A percentile compares a stretch with the other conserved stretches of the same genome.
phyloP scores from a whole-genome alignment of 1,140 invertebrate species.

The Propsilocerus akamusi region DNA sequence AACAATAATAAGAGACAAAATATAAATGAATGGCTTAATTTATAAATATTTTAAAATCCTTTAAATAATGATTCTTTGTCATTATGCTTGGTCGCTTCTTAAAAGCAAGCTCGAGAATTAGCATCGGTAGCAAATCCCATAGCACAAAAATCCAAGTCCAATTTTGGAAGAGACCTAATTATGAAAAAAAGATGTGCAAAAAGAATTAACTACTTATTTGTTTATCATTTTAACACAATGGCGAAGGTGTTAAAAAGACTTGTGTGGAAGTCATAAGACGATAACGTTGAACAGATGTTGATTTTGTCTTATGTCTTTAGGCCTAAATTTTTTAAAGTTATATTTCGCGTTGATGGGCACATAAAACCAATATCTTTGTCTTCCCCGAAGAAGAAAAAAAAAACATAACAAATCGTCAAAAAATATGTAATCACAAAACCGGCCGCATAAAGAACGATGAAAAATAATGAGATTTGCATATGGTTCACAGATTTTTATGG shows the following conservation, averaged over 20 bases:
- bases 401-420: too few relatives aligned
- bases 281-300: neutral
- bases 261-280: neutral
- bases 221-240: neutral
- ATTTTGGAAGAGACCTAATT: constrained; percentile 1
- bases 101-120: too few relatives aligned
- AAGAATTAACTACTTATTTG: constrained; percentile 2
- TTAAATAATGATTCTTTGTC: neutral
- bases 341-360: too few relatives aligned
- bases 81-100: constrained; percentile 1
- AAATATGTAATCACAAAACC: neutral
- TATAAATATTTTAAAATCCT: neutral
- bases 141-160: too few relatives aligned
- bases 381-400: too few relatives aligned
- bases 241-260: neutral
- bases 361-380: too few relatives aligned
- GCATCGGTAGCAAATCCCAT: too few relatives aligned
- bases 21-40: neutral
- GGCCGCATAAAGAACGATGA: neutral
- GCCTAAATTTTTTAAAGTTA: too few relatives aligned
- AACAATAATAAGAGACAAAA: neutral
- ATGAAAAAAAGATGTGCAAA: neutral
- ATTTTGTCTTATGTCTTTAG: neutral
- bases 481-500: neutral
- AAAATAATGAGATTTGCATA: neutral